Conservation (phyloP, 2,113 vertebrate genomes). For the Chlamydotis undulata region DNA sequence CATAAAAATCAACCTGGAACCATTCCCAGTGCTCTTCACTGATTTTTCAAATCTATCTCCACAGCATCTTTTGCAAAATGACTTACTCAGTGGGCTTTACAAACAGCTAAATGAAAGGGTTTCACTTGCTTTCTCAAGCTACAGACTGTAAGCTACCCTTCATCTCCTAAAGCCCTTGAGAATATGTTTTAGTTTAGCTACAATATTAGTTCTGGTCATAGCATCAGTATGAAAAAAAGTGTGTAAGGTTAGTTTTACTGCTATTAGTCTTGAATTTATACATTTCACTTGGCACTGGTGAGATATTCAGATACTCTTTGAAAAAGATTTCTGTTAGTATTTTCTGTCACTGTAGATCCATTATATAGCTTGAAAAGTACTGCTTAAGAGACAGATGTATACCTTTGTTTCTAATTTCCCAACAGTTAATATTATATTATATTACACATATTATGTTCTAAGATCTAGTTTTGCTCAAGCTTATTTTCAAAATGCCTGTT, state of each 20-base stretch:
- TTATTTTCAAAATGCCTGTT: not conserved
- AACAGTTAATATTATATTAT: not conserved
- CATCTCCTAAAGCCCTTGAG: not conserved
- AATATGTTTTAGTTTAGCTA: not conserved
- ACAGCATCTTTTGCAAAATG: not conserved
- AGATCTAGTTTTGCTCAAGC: not conserved
- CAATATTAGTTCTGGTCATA: not conserved
- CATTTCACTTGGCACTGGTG: not conserved
- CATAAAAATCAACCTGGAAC: not conserved
- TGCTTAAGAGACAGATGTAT: not conserved
- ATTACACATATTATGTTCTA: not conserved
- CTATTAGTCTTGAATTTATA: not conserved
- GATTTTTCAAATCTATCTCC: not conserved
- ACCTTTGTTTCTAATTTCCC: not conserved
- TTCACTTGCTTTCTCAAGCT: not conserved
- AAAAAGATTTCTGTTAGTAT: not conserved
- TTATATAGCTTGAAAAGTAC: not conserved
- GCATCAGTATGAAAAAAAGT: not conserved
- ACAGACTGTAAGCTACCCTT: not conserved
- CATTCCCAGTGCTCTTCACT: not conserved
- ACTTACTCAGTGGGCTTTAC: not conserved
- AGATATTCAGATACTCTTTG: not conserved
- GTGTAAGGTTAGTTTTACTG: not conserved
- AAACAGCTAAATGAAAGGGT: not conserved
- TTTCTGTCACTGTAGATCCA: not conserved